Evolutionary conservation across 30 jellyfish, hydroid and myxozoan species (phyloP).

Genomic region (Cassiopea andromeda): DNA sequence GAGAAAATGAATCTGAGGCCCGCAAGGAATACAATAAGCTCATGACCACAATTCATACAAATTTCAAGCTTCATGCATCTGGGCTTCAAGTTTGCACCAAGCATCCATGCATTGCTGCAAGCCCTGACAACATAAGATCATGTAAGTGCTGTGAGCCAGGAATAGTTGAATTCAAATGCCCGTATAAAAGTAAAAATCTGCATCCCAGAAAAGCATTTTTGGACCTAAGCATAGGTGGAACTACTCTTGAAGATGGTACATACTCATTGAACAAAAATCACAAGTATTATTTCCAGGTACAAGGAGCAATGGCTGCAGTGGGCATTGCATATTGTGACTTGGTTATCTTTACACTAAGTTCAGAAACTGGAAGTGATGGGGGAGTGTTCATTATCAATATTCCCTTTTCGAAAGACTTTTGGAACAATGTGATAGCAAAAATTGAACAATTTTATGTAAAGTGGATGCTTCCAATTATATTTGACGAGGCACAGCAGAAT

Average conservation of each 20-base stretch:
- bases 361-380: conserved; percentile 51
- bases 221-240: conserved; percentile 52
- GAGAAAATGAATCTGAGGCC: conserved; percentile 38
- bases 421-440: conserved; percentile 23
- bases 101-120: conserved; percentile 57
- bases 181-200: conserved; percentile 24
- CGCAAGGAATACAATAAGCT: conserved; percentile 52
- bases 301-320: conserved; percentile 61
- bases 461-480: conserved; percentile 53
- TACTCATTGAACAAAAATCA: conserved; percentile 26
- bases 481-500: conserved; percentile 23
- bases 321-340: conserved; percentile 32
- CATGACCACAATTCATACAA: conserved; percentile 58
- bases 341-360: conserved; percentile 20
- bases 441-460: conserved; percentile 18
- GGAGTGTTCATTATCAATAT: conserved; percentile 14
- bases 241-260: conserved; percentile 14
- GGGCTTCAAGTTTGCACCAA: conserved; percentile 62
- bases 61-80: conserved; percentile 40
- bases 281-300: conserved; percentile 62
- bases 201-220: conserved; percentile 65
- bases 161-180: conserved; percentile 53
- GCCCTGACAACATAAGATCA: conserved; percentile 53
- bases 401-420: conserved; percentile 22
- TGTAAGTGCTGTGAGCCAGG: conserved; percentile 60